Evolutionary conservation across 1,140 invertebrate species (phyloP).

Genomic region (Proctacanthus coquilletti): DNA sequence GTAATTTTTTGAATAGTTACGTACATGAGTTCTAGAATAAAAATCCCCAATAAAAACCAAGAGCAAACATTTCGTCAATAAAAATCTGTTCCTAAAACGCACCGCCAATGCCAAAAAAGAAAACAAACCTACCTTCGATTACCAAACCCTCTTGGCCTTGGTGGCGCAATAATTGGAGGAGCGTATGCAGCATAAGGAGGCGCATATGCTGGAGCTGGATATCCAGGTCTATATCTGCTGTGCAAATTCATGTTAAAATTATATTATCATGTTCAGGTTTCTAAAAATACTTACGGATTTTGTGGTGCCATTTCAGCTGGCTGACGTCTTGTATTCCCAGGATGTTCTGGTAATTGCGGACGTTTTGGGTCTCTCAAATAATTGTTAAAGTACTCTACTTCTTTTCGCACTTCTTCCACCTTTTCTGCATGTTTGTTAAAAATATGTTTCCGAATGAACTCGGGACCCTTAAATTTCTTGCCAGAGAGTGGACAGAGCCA

Average conservation of each 20-base stretch:
- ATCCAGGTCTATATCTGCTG: conserved; percentile 9
- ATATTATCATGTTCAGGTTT: too few species aligned
- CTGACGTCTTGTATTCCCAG: conserved; percentile 35
- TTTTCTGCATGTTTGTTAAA: conserved; percentile 96
- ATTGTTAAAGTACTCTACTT: conserved; percentile 96
- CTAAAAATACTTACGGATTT: not conserved
- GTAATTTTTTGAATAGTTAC: too few species aligned
- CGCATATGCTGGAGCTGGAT: conserved; percentile 16
- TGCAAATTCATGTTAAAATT: not conserved
- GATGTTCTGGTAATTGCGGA: conserved; percentile 77
- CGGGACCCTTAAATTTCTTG: conserved; percentile 98
- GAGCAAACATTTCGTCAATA: too few species aligned
- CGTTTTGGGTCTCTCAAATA: conserved; percentile 90
- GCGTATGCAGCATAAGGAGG: conserved; percentile 21
- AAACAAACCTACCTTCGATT: too few species aligned
- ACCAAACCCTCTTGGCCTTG: conserved; percentile 18
- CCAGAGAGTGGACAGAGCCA: conserved; percentile 97
- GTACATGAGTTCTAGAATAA: too few species aligned
- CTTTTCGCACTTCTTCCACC: conserved; percentile 90
- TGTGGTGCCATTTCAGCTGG: conserved; percentile 18
- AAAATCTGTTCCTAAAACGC: too few species aligned
- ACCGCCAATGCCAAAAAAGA: too few species aligned
- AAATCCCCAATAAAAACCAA: too few species aligned
- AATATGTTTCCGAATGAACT: conserved; percentile 98
- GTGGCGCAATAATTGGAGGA: conserved; percentile 18